phyloP scores from a whole-genome alignment of 1,140 invertebrate genomes.

The Globodera rostochiensis region DNA sequence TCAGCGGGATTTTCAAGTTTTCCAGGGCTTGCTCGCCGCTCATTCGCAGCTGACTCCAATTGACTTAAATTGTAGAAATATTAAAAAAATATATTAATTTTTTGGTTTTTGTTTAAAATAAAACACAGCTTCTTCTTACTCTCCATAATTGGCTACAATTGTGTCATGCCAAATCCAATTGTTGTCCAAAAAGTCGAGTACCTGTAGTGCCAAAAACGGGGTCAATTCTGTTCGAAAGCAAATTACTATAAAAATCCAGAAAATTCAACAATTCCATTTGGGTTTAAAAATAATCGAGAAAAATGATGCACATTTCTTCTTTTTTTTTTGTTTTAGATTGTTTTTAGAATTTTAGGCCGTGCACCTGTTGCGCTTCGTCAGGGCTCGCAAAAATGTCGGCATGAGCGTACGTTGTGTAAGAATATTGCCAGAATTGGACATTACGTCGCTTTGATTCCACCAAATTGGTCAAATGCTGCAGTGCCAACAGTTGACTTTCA shows the following conservation, averaged over 20 bases:
- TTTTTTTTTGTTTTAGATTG: too few relatives aligned
- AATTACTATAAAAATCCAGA: background rate
- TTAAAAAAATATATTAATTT: background rate
- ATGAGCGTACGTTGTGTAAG: background rate
- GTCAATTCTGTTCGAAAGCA: background rate
- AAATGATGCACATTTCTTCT: too few relatives aligned
- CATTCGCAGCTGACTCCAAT: background rate
- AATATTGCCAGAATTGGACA: constrained; percentile 1
- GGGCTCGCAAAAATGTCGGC: constrained; percentile 17
- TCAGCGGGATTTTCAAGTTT: background rate
- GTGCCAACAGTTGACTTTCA: constrained; percentile 12
- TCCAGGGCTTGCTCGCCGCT: background rate
- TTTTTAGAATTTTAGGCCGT: too few relatives aligned
- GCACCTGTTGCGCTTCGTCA: background rate
- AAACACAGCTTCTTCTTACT: background rate
- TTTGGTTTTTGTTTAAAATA: background rate
- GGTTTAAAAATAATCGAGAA: too few relatives aligned
- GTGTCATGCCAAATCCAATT: constrained; percentile 7
- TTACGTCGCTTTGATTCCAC: background rate
- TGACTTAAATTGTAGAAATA: background rate
- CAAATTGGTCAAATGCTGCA: background rate
- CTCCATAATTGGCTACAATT: constrained; percentile 19
- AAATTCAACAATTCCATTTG: too few relatives aligned
- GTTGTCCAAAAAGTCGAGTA: constrained; percentile 18
- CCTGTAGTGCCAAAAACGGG: background rate